Base-by-base conservation (phyloP, 2,113 vertebrate species). In the Pimephales promelas region DNA sequence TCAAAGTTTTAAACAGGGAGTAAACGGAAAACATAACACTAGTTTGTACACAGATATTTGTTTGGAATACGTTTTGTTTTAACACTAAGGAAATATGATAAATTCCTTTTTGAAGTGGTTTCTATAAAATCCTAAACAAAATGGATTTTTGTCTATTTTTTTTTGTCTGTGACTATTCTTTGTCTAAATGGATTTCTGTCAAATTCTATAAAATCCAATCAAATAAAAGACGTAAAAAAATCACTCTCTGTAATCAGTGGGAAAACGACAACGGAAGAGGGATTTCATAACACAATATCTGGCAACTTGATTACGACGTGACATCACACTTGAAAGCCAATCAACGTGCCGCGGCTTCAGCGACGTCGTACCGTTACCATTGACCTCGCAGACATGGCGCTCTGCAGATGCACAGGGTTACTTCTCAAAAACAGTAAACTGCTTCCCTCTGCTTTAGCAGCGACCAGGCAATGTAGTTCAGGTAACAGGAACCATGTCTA, bases 391-490 rank as follows among this genome's bases (percentile, higher is more conserved):
- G 3, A 1, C 36, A 95, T 95, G 95, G 89, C 95, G 5, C 84
- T 95, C 52, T 93, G 88, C 66, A 91, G 91, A 89, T 88, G 82
- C 9, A 91, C 90, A 22, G 85, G 84, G 11, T 82, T 83, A 20
- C 57, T 94, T 20, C 83, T 95, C 43, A 92, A 90, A 64, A 40
- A 89, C 5, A 64, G 78, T 28, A 54, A 86, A 45, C 56, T 89
- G 2, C 73, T 87, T 0, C 90, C 93, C 0, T 85, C 64, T 11
- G 24, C 83, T 0, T 24, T 89, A 66, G 80, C 87, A 9, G 87
- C 91, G 22, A 85, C 78, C 8, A 93, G 93, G 8, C 89, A 90
- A 10, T 93, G 82, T 88, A 92, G 92, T 86, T 88, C 94, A 89
- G 95, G 94, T 95, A 89, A 86, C 54, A 24, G 16, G 4, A 54